phyloP scores from a whole-genome alignment of 2,888 invertebrate species.

The Cepaea hortensis region DNA sequence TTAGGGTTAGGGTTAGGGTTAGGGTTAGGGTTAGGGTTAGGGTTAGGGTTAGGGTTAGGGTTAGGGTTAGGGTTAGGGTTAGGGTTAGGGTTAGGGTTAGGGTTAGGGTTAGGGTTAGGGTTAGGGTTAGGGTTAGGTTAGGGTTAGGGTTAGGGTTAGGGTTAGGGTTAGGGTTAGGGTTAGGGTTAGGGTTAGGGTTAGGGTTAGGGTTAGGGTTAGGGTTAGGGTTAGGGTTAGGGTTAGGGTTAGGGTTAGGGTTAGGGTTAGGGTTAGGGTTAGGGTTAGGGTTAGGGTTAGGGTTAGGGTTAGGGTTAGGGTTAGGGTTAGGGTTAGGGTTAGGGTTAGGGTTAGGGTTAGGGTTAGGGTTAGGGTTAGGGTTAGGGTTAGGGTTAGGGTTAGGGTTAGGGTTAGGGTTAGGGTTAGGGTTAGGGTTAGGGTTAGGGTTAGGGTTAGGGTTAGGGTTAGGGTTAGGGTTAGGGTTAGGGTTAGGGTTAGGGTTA shows the following conservation, averaged over 20 bases:
- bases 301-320: conserved; percentile 50
- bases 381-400: conserved; percentile 58
- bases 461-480: conserved; percentile 54
- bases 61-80: conserved; percentile 54
- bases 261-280: conserved; percentile 49
- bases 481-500: conserved; percentile 53
- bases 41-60: conserved; percentile 32
- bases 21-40: conserved; percentile 36
- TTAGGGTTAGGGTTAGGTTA: conserved; percentile 55
- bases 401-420: conserved; percentile 59
- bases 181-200: conserved; percentile 53
- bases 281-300: conserved; percentile 48
- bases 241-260: conserved; percentile 54
- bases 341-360: conserved; percentile 56
- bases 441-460: conserved; percentile 57
- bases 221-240: conserved; percentile 57
- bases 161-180: conserved; percentile 58
- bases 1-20: conserved; percentile 57
- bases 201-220: conserved; percentile 55
- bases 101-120: conserved; percentile 57
- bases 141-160: conserved; percentile 60
- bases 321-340: conserved; percentile 59
- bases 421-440: conserved; percentile 56
- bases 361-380: conserved; percentile 57
- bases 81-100: conserved; percentile 57